phyloP scores from a whole-genome alignment of 2,888 invertebrate species.

The Himalopsyche anomala region DNA sequence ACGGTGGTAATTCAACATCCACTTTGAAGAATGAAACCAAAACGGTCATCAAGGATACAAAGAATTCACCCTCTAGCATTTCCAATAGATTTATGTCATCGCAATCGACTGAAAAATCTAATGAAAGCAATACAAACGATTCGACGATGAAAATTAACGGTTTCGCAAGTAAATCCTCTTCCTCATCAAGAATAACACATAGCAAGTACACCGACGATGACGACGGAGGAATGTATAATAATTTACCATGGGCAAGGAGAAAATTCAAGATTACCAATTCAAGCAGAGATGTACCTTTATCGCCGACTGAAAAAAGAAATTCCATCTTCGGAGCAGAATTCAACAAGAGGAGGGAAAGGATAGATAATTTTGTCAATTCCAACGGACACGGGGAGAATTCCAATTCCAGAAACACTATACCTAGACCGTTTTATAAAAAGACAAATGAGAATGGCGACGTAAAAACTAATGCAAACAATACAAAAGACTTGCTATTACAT shows the following conservation, averaged over 20 bases:
- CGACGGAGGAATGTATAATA: slow-evolving; percentile 67
- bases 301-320: slow-evolving; percentile 78
- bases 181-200: slow-evolving; percentile 39
- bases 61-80: not conserved
- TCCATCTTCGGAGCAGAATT: slow-evolving; percentile 75
- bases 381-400: slow-evolving; percentile 49
- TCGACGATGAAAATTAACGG: slow-evolving; percentile 49
- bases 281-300: slow-evolving; percentile 85
- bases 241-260: slow-evolving; percentile 77
- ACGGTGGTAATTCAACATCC: slow-evolving; percentile 71
- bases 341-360: slow-evolving; percentile 73
- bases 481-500: slow-evolving; percentile 86
- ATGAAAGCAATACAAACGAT: slow-evolving; percentile 24
- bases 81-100: slow-evolving; percentile 27
- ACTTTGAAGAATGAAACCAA: slow-evolving; percentile 18
- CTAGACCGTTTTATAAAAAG: slow-evolving; percentile 70
- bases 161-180: slow-evolving; percentile 49
- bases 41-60: slow-evolving; percentile 8
- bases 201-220: slow-evolving; percentile 46
- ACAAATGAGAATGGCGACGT: slow-evolving; percentile 72
- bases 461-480: slow-evolving; percentile 79
- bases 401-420: slow-evolving; percentile 70
- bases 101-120: slow-evolving; percentile 3
- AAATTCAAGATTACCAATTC: slow-evolving; percentile 82
- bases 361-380: slow-evolving; percentile 72